Evolutionary conservation across 2,113 vertebrate species (phyloP).

Genomic region (Pachyramphus minor): DNA sequence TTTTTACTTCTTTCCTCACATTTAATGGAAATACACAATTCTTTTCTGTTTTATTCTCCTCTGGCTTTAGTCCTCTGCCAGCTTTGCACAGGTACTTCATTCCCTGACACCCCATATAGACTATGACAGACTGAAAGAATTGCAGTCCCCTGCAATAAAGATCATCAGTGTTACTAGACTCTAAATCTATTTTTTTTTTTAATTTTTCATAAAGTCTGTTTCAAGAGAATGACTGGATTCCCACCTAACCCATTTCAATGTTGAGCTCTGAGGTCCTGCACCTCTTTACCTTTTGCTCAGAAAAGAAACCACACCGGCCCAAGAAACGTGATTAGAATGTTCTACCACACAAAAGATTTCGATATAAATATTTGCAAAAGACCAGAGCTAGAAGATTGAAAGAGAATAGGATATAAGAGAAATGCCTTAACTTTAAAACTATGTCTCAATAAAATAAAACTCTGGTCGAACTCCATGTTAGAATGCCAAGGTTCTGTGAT

Average conservation of each 20-base stretch:
- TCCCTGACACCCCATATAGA: not conserved
- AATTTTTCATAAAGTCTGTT: not conserved
- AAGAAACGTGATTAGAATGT: not conserved
- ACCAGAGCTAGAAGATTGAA: not conserved
- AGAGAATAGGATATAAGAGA: not conserved
- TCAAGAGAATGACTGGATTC: not conserved
- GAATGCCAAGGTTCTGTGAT: not conserved
- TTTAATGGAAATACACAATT: not conserved
- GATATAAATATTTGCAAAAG: not conserved
- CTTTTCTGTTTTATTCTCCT: not conserved
- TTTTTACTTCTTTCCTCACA: not conserved
- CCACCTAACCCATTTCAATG: not conserved
- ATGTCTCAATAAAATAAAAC: not conserved
- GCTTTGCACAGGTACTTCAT: not conserved
- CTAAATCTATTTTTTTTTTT: not conserved
- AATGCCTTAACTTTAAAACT: not conserved
- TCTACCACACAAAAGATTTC: not conserved
- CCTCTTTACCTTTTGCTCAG: not conserved
- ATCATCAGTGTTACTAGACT: not conserved
- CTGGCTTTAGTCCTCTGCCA: not conserved
- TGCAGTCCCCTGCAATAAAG: not conserved
- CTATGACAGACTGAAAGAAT: not conserved
- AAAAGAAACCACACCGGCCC: not conserved
- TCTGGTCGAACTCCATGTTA: not conserved
- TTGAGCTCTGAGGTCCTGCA: not conserved